Percentiles rank a stretch among this genome's conserved stretches.
phyloP scores from a whole-genome alignment of 1,140 invertebrate genomes.

The Drusus annulatus region DNA sequence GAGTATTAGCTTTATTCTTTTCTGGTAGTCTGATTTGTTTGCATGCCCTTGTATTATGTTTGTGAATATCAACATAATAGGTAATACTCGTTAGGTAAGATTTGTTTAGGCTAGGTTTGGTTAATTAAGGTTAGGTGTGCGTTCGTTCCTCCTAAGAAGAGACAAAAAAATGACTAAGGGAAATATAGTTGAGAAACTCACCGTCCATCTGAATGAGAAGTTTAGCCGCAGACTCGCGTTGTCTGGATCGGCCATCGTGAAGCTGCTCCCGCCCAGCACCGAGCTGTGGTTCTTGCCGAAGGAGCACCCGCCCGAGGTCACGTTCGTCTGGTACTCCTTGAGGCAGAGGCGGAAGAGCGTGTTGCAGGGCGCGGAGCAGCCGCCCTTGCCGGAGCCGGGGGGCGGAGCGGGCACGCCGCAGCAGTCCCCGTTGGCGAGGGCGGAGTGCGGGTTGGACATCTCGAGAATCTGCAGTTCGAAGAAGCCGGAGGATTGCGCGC shows the following conservation, averaged over 20 bases:
- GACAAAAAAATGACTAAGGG: too few species aligned
- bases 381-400: slow-evolving; percentile 66
- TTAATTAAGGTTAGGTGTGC: too few species aligned
- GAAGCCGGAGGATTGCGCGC: slow-evolving; percentile 83
- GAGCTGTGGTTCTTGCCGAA: slow-evolving; percentile 90
- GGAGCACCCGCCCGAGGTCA: slow-evolving; percentile 87
- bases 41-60: too few species aligned
- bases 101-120: too few species aligned
- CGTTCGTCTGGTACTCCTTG: slow-evolving; percentile 92
- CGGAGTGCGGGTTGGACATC: slow-evolving; percentile 88
- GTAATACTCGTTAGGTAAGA: too few species aligned
- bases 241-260: slow-evolving; percentile 85
- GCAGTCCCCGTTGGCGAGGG: slow-evolving; percentile 85
- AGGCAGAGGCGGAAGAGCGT: slow-evolving; percentile 91
- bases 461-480: slow-evolving; percentile 94
- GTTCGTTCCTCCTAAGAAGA: too few species aligned
- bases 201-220: slow-evolving; percentile 93
- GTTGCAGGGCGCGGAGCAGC: slow-evolving; percentile 76
- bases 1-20: too few species aligned
- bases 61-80: too few species aligned
- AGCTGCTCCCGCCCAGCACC: slow-evolving; percentile 89
- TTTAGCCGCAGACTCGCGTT: slow-evolving; percentile 84
- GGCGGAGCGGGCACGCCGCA: slow-evolving; percentile 76
- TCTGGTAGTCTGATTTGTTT: too few species aligned
- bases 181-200: slow-evolving; percentile 71